Evolutionary conservation across 2,888 invertebrate genomes (phyloP).

Genomic region (Pseudoips prasinana): DNA sequence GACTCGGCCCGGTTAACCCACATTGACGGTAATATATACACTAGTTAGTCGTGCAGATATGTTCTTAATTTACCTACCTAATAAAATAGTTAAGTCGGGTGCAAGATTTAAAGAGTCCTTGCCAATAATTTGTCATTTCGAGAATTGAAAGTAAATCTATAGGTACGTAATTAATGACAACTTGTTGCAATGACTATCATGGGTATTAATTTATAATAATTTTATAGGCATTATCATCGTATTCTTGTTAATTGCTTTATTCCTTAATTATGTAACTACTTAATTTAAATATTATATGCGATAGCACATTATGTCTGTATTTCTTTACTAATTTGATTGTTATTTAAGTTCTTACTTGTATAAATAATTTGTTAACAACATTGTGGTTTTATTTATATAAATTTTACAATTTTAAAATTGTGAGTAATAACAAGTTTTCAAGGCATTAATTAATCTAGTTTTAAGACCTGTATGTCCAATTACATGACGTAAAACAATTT

Average conservation of each 20-base stretch:
- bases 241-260: conserved; percentile 8
- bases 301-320: conserved; percentile 33
- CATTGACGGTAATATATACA: too few relatives aligned
- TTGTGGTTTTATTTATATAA: conserved; percentile 23
- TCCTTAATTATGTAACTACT: conserved; percentile 18
- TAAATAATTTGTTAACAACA: conserved; percentile 44
- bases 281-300: conserved; percentile 20
- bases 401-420: too few relatives aligned
- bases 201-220: conserved; percentile 49
- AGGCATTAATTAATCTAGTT: too few relatives aligned
- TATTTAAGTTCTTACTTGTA: conserved; percentile 35
- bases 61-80: conserved; percentile 11
- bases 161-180: conserved; percentile 52
- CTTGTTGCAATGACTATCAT: conserved; percentile 70
- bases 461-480: conserved; percentile 7
- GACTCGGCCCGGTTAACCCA: too few relatives aligned
- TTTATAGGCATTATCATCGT: conserved; percentile 8
- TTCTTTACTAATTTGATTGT: conserved; percentile 36
- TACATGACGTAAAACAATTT: background rate
- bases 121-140: conserved; percentile 74
- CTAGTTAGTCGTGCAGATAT: too few relatives aligned
- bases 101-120: conserved; percentile 49
- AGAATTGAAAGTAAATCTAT: conserved; percentile 3
- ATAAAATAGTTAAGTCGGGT: conserved; percentile 39
- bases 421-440: too few relatives aligned